Conservation (phyloP, 2,797 vertebrate genomes). For the Etheostoma nigrum region DNA sequence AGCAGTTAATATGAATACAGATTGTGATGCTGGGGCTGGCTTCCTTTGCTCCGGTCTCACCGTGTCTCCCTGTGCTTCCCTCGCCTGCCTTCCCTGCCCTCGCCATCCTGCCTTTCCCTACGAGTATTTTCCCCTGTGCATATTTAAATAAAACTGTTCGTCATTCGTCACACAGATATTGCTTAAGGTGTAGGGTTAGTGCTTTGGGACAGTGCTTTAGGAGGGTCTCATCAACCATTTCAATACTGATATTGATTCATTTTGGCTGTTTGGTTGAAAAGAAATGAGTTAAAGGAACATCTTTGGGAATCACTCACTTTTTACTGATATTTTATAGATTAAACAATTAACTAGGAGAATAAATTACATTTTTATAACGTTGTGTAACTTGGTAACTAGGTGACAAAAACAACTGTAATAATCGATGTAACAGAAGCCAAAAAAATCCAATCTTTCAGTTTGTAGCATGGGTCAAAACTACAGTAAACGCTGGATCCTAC, state of each 20-base stretch:
- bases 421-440: too few species aligned
- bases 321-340: too few species aligned
- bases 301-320: background rate
- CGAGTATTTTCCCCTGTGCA: too few species aligned
- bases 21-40: background rate
- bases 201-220: background rate
- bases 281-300: background rate
- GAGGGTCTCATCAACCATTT: background rate
- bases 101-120: too few species aligned
- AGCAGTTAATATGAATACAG: conserved; percentile 13
- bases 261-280: background rate
- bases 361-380: background rate
- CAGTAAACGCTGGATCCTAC: background rate
- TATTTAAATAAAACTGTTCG: too few species aligned
- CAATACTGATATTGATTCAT: background rate
- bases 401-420: background rate
- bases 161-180: too few species aligned
- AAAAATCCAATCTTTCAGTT: too few species aligned
- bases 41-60: too few species aligned
- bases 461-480: too few species aligned
- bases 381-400: background rate
- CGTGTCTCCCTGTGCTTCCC: too few species aligned
- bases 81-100: too few species aligned
- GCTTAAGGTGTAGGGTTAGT: conserved; percentile 17
- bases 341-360: too few species aligned